Evolutionary conservation across 2,797 vertebrate species (phyloP).

Genomic region (Ctenopoma multispine): DNA sequence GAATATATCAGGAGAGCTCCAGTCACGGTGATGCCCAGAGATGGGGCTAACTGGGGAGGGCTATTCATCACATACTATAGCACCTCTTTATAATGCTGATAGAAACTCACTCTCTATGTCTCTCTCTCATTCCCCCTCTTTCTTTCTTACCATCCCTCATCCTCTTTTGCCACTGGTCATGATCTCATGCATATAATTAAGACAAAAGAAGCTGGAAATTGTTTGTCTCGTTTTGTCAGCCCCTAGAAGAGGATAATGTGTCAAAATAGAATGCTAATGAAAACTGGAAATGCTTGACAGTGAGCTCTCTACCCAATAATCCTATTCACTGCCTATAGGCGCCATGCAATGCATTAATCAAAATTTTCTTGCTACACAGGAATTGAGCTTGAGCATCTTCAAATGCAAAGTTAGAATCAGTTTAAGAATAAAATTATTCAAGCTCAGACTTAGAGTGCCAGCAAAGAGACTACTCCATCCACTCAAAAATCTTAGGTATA

Average conservation of each 20-base stretch:
- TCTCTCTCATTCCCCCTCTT: conserved; percentile 43
- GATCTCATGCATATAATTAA: conserved; percentile 81
- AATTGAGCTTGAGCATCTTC: conserved; percentile 52
- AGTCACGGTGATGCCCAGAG: conserved; percentile 74
- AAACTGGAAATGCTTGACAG: conserved; percentile 74
- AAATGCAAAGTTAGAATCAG: conserved; percentile 46
- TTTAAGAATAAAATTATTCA: conserved; percentile 52
- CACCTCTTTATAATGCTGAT: conserved; percentile 76
- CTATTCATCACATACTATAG: conserved; percentile 75
- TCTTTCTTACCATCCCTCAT: conserved; percentile 47
- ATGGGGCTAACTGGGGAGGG: conserved; percentile 66
- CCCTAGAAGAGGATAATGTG: conserved; percentile 64
- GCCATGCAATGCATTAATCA: conserved; percentile 61
- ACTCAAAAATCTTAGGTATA: conserved; percentile 37
- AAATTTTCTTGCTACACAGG: conserved; percentile 43
- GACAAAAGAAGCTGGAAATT: conserved; percentile 70
- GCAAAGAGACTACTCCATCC: conserved; percentile 45
- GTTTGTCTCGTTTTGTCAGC: conserved; percentile 70
- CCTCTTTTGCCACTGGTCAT: conserved; percentile 64
- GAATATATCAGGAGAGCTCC: conserved; percentile 78
- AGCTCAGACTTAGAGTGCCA: conserved; percentile 28
- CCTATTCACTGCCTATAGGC: conserved; percentile 56
- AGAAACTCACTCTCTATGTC: conserved; percentile 50
- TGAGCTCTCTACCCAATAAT: conserved; percentile 60
- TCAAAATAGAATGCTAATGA: conserved; percentile 79